Base-by-base conservation (phyloP, 2,888 invertebrate species). In the Psylliodes chrysocephalus region DNA sequence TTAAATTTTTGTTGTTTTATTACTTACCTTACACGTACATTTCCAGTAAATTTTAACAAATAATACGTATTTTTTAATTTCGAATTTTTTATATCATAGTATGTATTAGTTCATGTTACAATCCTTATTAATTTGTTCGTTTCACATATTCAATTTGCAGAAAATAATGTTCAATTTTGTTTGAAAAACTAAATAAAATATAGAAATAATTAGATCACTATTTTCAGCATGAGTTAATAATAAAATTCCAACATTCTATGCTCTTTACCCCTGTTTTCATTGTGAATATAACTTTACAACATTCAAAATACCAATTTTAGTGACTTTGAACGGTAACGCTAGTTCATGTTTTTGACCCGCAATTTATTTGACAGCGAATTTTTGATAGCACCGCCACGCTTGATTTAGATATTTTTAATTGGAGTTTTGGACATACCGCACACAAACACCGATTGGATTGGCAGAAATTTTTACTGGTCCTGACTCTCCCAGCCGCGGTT, bases 341-440 rank as follows among this genome's bases (percentile, higher is more conserved):
- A 54, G 40, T 42, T 54, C 15, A 42, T 40, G 42, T 42, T 54
- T 54, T 22, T 22, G 28, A 14, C 17, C 19, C 42, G 42, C 40
- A 54, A 54, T 54, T 54, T 54, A 54, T 54, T 54, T 28, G 54
- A 53, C 53, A 38, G 40, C 40, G 19, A 53, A 53, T 25, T 53
- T 38, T 53, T 53, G 53, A 53, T 53, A 53, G 38, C 12, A 40
- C 12, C 22, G 53, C 22, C 12, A 14, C 40, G 42, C 15, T 54
- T 25, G 42, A 54, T 54, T 54, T 54, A 54, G 42, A 28, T 54
- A 42, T 54, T 54, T 42, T 42, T 54, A 54, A 54, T 42, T 42
- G 54, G 54, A 42, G 30, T 54, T 54, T 46, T 42, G 15, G 54
- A 42, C 25, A 28, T 15, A 42, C 46, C 46, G 22, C 46, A 46